Evolutionary conservation across 2,888 invertebrate species (phyloP).

Genomic region (Hemistola chrysoprasaria): DNA sequence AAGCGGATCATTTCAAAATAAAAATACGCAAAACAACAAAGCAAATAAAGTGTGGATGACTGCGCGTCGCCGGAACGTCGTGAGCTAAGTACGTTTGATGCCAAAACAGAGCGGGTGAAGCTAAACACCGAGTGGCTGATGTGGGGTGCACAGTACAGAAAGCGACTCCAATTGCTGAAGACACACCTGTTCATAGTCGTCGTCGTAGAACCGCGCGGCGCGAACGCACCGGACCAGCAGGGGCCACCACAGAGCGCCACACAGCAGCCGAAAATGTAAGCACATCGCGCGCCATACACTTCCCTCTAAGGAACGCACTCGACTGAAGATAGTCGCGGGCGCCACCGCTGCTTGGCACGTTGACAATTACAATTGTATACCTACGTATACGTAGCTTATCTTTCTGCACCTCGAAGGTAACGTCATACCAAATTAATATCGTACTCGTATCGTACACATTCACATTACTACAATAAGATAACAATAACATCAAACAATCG

Average conservation of each 20-base stretch:
- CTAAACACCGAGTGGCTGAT: conserved; percentile 53
- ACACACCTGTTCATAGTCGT: conserved; percentile 80
- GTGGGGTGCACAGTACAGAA: conserved; percentile 58
- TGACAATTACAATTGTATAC: conserved; percentile 59
- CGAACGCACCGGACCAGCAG: conserved; percentile 72
- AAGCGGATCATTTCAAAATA: conserved; percentile 55
- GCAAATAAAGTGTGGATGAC: conserved; percentile 69
- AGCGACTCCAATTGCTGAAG: conserved; percentile 47
- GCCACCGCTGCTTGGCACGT: conserved; percentile 70
- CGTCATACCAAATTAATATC: conserved; percentile 37
- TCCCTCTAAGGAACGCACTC: conserved; percentile 75
- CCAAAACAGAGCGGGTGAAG: conserved; percentile 63
- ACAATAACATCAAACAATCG: conserved; percentile 10
- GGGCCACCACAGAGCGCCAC: conserved; percentile 79
- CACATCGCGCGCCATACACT: conserved; percentile 80
- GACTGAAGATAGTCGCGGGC: conserved; percentile 75
- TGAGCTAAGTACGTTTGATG: conserved; percentile 52
- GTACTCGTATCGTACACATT: conserved; percentile 3
- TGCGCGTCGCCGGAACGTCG: conserved; percentile 49
- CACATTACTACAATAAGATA: conserved; percentile 6
- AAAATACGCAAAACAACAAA: conserved; percentile 56
- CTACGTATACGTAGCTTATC: conserved; percentile 55
- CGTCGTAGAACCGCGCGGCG: conserved; percentile 67
- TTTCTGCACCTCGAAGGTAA: conserved; percentile 59
- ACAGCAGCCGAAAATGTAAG: conserved; percentile 76